Conservation (phyloP, 2,797 vertebrate genomes). For the Acanthis flammea region DNA sequence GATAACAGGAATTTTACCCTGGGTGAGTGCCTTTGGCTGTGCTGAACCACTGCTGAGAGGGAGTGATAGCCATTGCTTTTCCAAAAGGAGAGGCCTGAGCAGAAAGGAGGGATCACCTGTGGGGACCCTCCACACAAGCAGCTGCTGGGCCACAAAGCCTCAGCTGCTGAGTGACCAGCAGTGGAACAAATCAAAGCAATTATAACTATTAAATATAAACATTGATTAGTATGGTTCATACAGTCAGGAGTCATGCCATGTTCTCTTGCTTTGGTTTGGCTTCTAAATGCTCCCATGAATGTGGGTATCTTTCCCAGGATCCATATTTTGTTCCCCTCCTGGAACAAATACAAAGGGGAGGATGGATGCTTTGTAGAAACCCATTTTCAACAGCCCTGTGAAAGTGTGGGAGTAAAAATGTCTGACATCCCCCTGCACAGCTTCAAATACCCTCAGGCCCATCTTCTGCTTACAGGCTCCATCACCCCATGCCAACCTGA, state of each 20-base stretch:
- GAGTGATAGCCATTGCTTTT: background rate
- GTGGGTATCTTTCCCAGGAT: background rate
- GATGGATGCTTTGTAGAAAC: background rate
- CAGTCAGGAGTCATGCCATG: background rate
- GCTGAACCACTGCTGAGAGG: background rate
- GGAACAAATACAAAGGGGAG: background rate
- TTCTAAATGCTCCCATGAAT: background rate
- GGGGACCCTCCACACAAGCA: accelerated
- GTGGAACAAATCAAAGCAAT: background rate
- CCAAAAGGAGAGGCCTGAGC: background rate
- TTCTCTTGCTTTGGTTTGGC: background rate
- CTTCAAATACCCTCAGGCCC: background rate
- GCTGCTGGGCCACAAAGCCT: background rate
- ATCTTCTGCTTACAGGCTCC: background rate
- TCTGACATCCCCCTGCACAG: background rate
- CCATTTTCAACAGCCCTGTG: background rate
- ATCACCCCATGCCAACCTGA: background rate
- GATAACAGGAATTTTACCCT: background rate
- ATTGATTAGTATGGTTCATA: background rate
- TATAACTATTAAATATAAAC: background rate
- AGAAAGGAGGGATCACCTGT: background rate
- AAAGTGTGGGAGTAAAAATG: background rate
- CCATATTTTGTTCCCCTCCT: background rate
- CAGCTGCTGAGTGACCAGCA: background rate
- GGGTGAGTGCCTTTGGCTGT: background rate